Evolutionary conservation across 2,113 vertebrate species (phyloP).

Genomic region (Castor canadensis): DNA sequence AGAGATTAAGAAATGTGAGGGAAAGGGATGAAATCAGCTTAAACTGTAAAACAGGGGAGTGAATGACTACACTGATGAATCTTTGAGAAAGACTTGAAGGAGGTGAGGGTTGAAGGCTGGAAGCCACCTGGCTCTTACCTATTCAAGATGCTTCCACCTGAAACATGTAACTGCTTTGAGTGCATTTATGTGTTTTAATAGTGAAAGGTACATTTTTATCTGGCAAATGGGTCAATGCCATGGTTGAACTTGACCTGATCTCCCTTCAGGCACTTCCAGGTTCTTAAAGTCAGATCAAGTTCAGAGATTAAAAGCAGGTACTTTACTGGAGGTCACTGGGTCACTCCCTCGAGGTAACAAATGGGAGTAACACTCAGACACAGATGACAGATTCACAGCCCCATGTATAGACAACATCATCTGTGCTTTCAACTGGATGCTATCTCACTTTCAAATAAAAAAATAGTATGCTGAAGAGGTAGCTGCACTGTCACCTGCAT

Average conservation of each 20-base stretch:
- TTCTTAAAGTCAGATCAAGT: not conserved
- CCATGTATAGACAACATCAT: not conserved
- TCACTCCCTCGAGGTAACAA: not conserved
- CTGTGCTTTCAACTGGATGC: not conserved
- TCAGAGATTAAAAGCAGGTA: not conserved
- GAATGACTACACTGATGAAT: not conserved
- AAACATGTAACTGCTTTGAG: not conserved
- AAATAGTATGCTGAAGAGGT: not conserved
- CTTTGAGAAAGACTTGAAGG: not conserved
- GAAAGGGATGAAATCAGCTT: not conserved
- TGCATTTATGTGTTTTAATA: not conserved
- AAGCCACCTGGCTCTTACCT: not conserved
- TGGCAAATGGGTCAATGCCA: not conserved
- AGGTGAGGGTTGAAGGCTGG: rapidly evolving
- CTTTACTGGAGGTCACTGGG: not conserved
- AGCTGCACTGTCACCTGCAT: not conserved
- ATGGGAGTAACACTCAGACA: not conserved
- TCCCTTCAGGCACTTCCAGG: not conserved
- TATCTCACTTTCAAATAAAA: not conserved
- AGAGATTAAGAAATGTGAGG: not conserved
- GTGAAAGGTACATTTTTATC: not conserved
- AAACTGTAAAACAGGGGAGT: not conserved
- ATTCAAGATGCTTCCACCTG: not conserved
- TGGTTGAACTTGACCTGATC: not conserved
- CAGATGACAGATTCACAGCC: not conserved